Conservation (phyloP, 53 echinoderm and acorn worm genomes). For the Actinopyga echinites region DNA sequence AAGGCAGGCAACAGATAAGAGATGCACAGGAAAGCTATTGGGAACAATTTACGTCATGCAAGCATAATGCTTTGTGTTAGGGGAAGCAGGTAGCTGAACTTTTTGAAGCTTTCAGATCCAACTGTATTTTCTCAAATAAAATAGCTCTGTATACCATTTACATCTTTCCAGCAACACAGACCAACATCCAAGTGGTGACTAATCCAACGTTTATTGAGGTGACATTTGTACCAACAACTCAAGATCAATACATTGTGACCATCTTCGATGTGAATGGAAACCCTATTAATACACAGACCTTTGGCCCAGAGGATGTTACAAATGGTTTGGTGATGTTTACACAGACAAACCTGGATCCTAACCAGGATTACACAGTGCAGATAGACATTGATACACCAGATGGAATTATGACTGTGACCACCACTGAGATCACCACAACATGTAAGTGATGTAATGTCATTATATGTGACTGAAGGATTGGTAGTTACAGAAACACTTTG, state of each 20-base stretch:
- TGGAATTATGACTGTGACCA: conserved; percentile 8
- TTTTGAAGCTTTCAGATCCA: no score
- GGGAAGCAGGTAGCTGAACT: no score
- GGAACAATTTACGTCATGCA: no score
- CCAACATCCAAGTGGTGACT: background rate
- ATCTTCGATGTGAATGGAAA: conserved; percentile 48
- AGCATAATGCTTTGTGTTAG: no score
- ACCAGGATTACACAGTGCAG: conserved; percentile 38
- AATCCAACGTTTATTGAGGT: conserved; percentile 9
- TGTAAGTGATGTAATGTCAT: background rate
- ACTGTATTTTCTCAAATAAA: no score
- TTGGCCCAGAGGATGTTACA: conserved; percentile 16
- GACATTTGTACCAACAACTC: conserved; percentile 20
- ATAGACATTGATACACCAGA: conserved; percentile 53
- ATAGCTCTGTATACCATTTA: no score
- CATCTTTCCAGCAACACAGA: background rate
- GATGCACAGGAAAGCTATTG: no score
- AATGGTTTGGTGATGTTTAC: conserved; percentile 46
- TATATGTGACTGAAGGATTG: background rate
- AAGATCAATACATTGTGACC: conserved; percentile 42
- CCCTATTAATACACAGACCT: conserved; percentile 19
- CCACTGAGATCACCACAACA: conserved; percentile 1
- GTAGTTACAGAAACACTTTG: background rate
- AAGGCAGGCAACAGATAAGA: no score
- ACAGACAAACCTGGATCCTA: conserved; percentile 31